Evolutionary conservation across 2,888 invertebrate genomes (phyloP).

Genomic region (Andrena bucephala): DNA sequence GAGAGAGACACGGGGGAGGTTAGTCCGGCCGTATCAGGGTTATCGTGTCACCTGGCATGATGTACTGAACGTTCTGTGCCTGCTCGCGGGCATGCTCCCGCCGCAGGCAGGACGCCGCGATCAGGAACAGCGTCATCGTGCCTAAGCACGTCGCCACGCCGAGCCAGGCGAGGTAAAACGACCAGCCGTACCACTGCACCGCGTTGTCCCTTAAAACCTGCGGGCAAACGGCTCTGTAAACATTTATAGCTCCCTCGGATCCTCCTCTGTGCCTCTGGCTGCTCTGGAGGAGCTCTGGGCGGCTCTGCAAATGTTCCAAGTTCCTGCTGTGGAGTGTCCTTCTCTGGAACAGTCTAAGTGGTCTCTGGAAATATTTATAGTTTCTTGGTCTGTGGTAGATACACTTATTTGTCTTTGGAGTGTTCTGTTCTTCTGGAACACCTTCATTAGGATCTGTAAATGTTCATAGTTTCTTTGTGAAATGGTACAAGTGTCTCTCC

Average conservation of each 20-base stretch:
- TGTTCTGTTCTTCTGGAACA: neutral
- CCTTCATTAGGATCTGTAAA: neutral
- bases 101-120: conserved; percentile 91
- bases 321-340: neutral
- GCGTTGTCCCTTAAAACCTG: conserved; percentile 91
- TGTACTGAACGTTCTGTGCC: conserved; percentile 93
- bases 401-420: neutral
- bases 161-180: conserved; percentile 94
- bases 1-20: conserved; percentile 70
- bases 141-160: conserved; percentile 91
- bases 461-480: neutral
- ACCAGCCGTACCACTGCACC: conserved; percentile 93
- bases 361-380: neutral
- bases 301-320: neutral
- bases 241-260: neutral
- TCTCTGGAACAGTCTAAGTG: neutral
- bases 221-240: conserved; percentile 57
- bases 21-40: conserved; percentile 71
- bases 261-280: neutral
- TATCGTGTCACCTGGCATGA: conserved; percentile 92
- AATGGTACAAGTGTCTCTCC: neutral
- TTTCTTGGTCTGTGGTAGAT: neutral
- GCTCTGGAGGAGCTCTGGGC: neutral
- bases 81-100: conserved; percentile 91
- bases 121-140: conserved; percentile 92